Base-by-base conservation (phyloP, 2,797 vertebrate genomes). In the Borostomias antarcticus region DNA sequence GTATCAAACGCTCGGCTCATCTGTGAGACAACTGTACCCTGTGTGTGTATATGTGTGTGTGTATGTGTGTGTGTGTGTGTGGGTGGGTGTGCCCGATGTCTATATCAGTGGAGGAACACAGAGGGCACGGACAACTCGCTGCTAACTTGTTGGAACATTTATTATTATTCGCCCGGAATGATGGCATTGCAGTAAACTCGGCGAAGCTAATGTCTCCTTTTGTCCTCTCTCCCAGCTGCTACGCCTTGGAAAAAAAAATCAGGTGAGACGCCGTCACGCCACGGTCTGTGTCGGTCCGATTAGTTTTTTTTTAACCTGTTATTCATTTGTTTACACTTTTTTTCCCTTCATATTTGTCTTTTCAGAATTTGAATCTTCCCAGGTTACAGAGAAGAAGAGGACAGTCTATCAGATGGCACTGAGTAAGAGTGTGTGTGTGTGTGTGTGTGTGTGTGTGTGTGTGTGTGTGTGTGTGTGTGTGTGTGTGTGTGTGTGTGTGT, bases 371-470 rank as follows among this genome's bases (percentile, higher is more conserved):
- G 95, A 96, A 77, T 91, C 95, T 2, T 85, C 93, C 13, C 94
- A 95, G 81, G 91, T 93, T 80, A 91, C 95, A 60, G 96, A 97
- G 88, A 96, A 97, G 90, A 96, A 96, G 90, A 90, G 95, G 88
- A 97, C 95, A 15, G 95, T 97, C 85, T 97, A 96, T 89, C 95
- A 97, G 90, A 96, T 97, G 95, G 95, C 95, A 77, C 80, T 97
- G 88, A 97, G 95, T 97, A 95, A 95, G 95, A 66, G 66, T 37
- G 64, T 68, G 70, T 26, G 17, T 53, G 5, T 28, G 6, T 32
- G 28, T 8, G 9, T n/a, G 1, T 33, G 15, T 32, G 7, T 13
- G 5, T 23, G 26, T 62, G 21, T 48, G 25, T 7, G 4, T 19
- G 8, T 35, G 15, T 62, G n/a, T 6, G 15, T 23, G 32, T 15